These are phyloP conservation scores for Drosophila anomalata DNA, from an alignment of 2,888 invertebrate genomes.

Conservation along the genomic window DNA sequence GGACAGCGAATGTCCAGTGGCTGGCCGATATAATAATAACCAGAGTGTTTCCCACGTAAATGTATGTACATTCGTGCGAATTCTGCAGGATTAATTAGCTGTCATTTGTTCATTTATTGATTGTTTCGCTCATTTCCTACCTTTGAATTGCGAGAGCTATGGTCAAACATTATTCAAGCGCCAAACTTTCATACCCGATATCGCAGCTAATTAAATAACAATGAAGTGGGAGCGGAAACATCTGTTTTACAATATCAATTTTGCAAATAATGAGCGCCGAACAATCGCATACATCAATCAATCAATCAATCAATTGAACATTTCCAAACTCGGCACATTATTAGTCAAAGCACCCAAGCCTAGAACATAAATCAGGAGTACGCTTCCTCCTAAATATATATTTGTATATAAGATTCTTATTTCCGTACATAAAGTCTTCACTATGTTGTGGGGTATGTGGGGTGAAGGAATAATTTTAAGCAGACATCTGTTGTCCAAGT, in stretches of 20 bases:
- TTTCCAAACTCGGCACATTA: conserved; percentile 51
- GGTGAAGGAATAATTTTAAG: conserved; percentile 24
- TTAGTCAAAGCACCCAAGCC: conserved; percentile 46
- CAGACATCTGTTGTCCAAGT: conserved; percentile 45
- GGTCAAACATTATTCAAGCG: conserved; percentile 66
- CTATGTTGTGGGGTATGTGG: neutral
- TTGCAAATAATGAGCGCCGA: conserved; percentile 29
- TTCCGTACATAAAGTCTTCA: neutral
- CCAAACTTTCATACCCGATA: conserved; percentile 34
- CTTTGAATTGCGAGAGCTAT: conserved; percentile 7
- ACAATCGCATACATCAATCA: conserved; percentile 42
- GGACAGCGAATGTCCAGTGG: conserved; percentile 43
- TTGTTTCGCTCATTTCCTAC: conserved; percentile 41
- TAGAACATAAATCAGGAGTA: conserved; percentile 37
- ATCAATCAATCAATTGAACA: conserved; percentile 56
- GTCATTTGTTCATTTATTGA: conserved; percentile 70
- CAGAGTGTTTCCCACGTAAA: conserved; percentile 1
- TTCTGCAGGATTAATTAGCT: conserved; percentile 65
- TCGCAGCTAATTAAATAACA: conserved; percentile 63
- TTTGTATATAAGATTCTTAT: neutral
- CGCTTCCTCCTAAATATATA: conserved; percentile 4
- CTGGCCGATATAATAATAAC: conserved; percentile 17
- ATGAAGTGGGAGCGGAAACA: conserved; percentile 60
- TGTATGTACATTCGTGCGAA: conserved; percentile 16
- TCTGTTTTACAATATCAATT: conserved; percentile 46